A percentile compares a stretch with the other conserved stretches of the same genome.
phyloP scores from a whole-genome alignment of 2,797 vertebrate genomes.

The Onychomys arenicola region DNA sequence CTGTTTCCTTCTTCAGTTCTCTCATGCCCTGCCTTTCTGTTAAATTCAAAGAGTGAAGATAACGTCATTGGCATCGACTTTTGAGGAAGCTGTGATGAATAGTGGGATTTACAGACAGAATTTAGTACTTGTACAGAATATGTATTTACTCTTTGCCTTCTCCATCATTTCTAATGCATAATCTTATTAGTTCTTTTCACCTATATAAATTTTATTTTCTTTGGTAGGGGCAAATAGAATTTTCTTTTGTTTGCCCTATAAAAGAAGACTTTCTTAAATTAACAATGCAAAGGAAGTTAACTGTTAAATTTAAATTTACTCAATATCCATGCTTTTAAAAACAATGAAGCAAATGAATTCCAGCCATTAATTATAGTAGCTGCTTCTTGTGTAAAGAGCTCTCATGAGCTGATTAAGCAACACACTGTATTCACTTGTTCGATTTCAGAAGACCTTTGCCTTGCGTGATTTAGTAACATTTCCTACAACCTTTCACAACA shows the following conservation, averaged over 20 bases:
- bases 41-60: neutral
- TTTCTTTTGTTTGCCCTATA: neutral
- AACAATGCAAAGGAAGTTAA: neutral
- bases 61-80: neutral
- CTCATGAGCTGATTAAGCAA: constrained; percentile 7
- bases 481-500: neutral
- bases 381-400: neutral
- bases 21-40: neutral
- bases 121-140: neutral
- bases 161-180: neutral
- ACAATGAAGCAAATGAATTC: constrained; percentile 43
- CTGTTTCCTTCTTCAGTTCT: neutral
- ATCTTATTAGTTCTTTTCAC: neutral
- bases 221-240: neutral
- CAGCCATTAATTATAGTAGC: constrained; percentile 19
- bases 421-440: neutral
- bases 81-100: neutral
- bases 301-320: constrained; percentile 39
- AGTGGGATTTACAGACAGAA: neutral
- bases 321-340: neutral
- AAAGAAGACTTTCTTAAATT: neutral
- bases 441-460: constrained; percentile 11
- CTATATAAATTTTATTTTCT: constrained; percentile 30
- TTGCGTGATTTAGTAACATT: constrained; percentile 17
- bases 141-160: neutral